phyloP scores from a whole-genome alignment of 1,140 invertebrate species.

The Diprion similis region DNA sequence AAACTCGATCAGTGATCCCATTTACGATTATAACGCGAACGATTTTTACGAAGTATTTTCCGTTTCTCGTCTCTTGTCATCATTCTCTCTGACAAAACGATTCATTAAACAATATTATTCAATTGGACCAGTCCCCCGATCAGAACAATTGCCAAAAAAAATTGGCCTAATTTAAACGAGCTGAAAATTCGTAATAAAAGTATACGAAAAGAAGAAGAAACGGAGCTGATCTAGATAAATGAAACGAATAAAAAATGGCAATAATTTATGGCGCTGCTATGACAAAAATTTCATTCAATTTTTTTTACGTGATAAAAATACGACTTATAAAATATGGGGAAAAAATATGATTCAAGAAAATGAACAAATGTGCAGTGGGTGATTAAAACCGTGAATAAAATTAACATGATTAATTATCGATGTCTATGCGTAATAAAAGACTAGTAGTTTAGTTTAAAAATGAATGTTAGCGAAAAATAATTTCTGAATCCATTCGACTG shows the following conservation, averaged over 20 bases:
- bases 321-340: constrained; percentile 20
- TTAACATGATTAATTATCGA: background rate
- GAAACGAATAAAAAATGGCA: background rate
- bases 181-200: constrained; percentile 33
- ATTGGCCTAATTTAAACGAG: too few species aligned
- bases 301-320: constrained; percentile 28
- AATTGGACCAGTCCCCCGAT: background rate
- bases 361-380: background rate
- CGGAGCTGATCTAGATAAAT: background rate
- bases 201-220: constrained; percentile 23
- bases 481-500: background rate
- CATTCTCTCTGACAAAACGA: background rate
- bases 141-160: too few species aligned
- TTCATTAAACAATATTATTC: background rate
- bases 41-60: background rate
- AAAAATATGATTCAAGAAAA: constrained; percentile 25
- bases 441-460: background rate
- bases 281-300: constrained; percentile 13
- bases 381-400: background rate
- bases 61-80: too few species aligned
- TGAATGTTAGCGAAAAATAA: background rate
- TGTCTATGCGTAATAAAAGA: background rate
- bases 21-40: background rate
- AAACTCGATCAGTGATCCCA: background rate
- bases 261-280: constrained; percentile 24